Evolutionary conservation across 1,140 invertebrate species (phyloP), one percentile per base, ranked within the genome.

Genomic region (honey bee (Apis mellifera)): DNA sequence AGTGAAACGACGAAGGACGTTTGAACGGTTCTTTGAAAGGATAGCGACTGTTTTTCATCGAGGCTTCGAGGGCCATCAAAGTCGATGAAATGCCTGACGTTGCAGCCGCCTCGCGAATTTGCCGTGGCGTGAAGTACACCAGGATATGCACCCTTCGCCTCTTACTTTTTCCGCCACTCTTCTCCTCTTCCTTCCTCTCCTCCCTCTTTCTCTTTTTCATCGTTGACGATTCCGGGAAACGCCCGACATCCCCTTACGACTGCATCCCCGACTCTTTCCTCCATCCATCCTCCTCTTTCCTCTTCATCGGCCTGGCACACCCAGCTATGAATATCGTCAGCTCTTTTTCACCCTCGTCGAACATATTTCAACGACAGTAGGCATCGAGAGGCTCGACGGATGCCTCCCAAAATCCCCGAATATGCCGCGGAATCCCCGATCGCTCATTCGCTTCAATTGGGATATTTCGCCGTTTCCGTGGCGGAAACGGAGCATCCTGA

Each of bases 311-410:
- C 42, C 48, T 57, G 74, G n/a, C 60, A 65, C 71, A 64, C 84
- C 70, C 82, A 26, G 82, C 80, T 90, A 89, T 90, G 86, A 90
- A 90, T 90, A 91, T 90, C 87, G 87, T 91, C 86, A 90, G 89
- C 89, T 87, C 87, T 91, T 90, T 91, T 91, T 90, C 87, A 90
- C 89, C 90, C 89, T 85, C 83, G 87, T 90, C 89, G 88, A 90
- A 90, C 89, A 90, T 85, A 90, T 90, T 89, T 90, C 86, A 88
- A 84, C 86, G 82, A 72, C 84, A 87, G 89, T 88, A 89, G 78
- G 84, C 84, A 72, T 82, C 66, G 81, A 89, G 88, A 79, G 83
- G 76, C 74, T 81, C 84, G 87, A 83, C 73, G 81, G 83, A 87
- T 88, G 86, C 65, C 32, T 32, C 78, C 32, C 72, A 84, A 84